A percentile compares a stretch with the other conserved stretches of the same genome.
Conservation (phyloP, 2,797 vertebrate genomes). For the Artibeus jamaicensis region DNA sequence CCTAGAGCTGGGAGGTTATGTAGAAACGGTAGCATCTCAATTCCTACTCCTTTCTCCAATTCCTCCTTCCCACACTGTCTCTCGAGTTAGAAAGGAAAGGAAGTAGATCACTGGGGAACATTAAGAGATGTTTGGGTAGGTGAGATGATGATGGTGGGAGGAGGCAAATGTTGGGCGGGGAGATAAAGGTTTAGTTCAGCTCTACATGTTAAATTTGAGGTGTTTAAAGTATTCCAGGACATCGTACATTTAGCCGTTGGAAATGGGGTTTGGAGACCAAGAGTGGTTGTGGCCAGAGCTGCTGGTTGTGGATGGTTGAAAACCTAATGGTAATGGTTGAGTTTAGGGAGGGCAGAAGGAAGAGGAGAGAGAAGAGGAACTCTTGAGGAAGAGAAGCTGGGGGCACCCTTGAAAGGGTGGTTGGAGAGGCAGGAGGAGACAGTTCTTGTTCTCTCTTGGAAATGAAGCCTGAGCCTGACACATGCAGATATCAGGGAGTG, state of each 20-base stretch:
- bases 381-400: background rate
- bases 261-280: background rate
- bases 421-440: background rate
- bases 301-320: background rate
- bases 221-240: background rate
- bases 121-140: background rate
- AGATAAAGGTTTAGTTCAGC: background rate
- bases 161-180: background rate
- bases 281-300: background rate
- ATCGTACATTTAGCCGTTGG: background rate
- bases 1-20: background rate
- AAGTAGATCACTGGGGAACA: background rate
- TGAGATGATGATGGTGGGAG: background rate
- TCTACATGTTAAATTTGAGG: background rate
- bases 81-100: background rate
- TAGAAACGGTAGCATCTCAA: background rate
- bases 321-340: background rate
- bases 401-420: background rate
- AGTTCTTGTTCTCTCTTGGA: background rate
- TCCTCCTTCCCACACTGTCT: background rate
- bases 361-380: background rate
- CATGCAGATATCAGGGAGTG: background rate
- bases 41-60: background rate
- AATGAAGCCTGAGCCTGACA: background rate
- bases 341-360: background rate